Evolutionary conservation across 2,797 vertebrate species (phyloP), one percentile per base, ranked within the genome.

Genomic region (Dendrocincla fuliginosa): DNA sequence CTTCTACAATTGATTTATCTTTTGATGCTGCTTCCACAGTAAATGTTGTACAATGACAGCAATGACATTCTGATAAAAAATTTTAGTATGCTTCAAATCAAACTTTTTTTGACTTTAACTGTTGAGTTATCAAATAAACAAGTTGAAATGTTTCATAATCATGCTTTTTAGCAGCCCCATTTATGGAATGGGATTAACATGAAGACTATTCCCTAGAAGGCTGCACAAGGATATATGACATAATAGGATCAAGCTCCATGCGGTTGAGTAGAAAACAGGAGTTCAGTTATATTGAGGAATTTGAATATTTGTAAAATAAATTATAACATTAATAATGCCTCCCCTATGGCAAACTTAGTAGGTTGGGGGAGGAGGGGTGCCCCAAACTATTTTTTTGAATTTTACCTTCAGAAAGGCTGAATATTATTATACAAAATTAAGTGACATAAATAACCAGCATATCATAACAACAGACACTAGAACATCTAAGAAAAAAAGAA

Each of bases 51-150:
- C 50, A 41, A 60, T 6, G 71, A 82, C 35, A 84, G 35, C 59
- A 44, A 18, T 55, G 60, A 57, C 81, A 84, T 91, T 93, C 69
- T 33, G 53, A 77, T 65, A 53, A 95, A 74, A 95, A 57, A 87
- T 22, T 10, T 35, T 50, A 52, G 19, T 16, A 28, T 27, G 2
- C 41, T 63, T 89, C 25, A 86, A 70, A 81, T 56, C 24, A 53
- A 92, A 84, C 33, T 75, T 59, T n/a, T 78, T 37, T 68, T 89
- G 41, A 41, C 14, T 49, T 42, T 52, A 82, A 79, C 50, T 67
- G 4, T 24, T 25, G 44, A 89, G 13, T 4, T 63, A 46, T 81
- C 64, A 69, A 64, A 86, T 39, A 90, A 94, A 61, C 41, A 85
- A 53, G 23, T 13, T 50, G 39, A 30, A 76, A 77, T 16, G 25